Evolutionary conservation across 1,140 invertebrate species (phyloP).

Genomic region (Drosophila lini): DNA sequence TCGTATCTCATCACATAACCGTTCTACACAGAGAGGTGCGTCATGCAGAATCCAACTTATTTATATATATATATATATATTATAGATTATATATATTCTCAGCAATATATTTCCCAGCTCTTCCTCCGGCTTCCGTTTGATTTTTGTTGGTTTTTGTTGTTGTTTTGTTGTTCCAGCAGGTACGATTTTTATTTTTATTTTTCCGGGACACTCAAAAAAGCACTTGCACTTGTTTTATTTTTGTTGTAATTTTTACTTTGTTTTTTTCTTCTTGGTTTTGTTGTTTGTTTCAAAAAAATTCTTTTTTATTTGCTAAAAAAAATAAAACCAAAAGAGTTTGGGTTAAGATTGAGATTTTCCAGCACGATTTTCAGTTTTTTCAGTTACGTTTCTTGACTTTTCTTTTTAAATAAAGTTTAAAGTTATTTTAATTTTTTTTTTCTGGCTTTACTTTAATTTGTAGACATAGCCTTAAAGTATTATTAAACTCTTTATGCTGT

Average conservation of each 20-base stretch:
- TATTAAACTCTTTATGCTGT: too few relatives aligned
- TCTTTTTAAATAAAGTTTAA: neutral
- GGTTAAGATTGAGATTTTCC: constrained; percentile 22
- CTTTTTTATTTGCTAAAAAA: constrained; percentile 20
- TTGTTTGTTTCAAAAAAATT: constrained; percentile 39
- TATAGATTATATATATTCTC: constrained; percentile 3
- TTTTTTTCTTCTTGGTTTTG: constrained; percentile 21
- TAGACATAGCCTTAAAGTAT: neutral
- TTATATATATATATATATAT: constrained; percentile 3
- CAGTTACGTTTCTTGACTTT: too few relatives aligned
- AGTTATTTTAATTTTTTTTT: neutral
- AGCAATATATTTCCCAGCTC: constrained; percentile 14
- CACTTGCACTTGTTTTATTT: constrained; percentile 24
- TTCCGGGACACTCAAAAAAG: constrained; percentile 12
- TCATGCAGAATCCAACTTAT: constrained; percentile 56
- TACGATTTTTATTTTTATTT: constrained; percentile 29
- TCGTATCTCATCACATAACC: constrained; percentile 85
- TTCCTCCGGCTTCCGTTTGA: neutral
- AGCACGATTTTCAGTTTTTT: neutral
- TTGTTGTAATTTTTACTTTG: neutral
- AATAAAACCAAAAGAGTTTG: constrained; percentile 14
- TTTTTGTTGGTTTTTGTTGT: neutral
- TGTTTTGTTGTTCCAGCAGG: constrained; percentile 55
- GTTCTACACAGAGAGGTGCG: constrained; percentile 75
- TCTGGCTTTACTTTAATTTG: neutral